Evolutionary conservation across 2,888 invertebrate species (phyloP), one percentile per base, ranked within the genome.

Genomic region (Asteroscopus sphinx): DNA sequence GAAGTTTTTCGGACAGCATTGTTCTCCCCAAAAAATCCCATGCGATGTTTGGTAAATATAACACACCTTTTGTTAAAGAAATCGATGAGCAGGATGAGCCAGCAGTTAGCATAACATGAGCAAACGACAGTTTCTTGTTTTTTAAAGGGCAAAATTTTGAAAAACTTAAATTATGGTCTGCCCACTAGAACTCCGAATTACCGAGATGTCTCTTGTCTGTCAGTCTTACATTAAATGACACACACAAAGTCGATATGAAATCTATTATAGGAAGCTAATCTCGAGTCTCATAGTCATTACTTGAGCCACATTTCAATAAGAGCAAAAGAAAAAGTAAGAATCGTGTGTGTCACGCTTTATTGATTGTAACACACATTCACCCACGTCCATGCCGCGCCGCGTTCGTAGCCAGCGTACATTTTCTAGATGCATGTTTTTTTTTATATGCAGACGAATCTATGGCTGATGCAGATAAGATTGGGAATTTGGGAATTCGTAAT

Each of bases 281-380:
- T 35, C 28, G 17, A 42, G 15, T 11, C 17, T 26, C 32, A 36
- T 32, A 37, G n/a, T 30, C 46, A 65, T 21, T 21, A 21, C 21
- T 21, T 63, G 62, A 49, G 60, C 61, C 53, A 57, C 49, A 52
- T 54, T 58, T 51, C 55, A 79, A 76, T 73, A 79, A 76, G 80
- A 82, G 75, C 83, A 85, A 85, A 85, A 86, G 82, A 84, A 85
- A 85, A 85, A 83, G 83, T 79, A 70, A 55, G 64, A 71, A 65
- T 66, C 63, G 69, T 73, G 69, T 73, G 68, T 69, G 70, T 73
- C 68, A 78, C 72, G 76, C 68, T 73, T 79, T 81, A 83, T 83
- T 80, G 82, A 80, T 83, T 81, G 81, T 79, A 79, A 77, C 54
- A 41, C 36, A 54, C 75, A 70, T 78, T 81, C 85, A 80, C 82